Evolutionary conservation across 2,113 vertebrate genomes (phyloP).

Genomic region (Arizona elegans): DNA sequence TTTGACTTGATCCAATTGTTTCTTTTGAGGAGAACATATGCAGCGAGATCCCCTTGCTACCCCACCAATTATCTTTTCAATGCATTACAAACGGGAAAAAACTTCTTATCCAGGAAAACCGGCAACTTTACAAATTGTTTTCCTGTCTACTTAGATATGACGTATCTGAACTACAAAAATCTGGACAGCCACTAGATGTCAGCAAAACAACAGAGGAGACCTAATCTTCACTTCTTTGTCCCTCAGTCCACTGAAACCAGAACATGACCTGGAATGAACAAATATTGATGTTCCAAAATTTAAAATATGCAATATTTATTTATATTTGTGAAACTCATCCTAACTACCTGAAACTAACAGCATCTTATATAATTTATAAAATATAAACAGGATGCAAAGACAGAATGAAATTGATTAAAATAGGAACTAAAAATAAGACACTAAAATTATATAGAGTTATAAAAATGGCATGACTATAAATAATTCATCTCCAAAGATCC

Average conservation of each 20-base stretch:
- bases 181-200: background rate
- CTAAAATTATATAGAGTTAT: background rate
- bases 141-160: background rate
- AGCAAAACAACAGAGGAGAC: background rate
- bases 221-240: background rate
- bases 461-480: background rate
- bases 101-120: background rate
- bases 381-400: background rate
- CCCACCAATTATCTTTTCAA: background rate
- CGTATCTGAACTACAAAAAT: background rate
- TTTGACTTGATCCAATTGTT: slow-evolving; percentile 39
- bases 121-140: slow-evolving; percentile 31
- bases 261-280: background rate
- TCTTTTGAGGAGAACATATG: slow-evolving; percentile 43
- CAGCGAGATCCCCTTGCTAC: slow-evolving; percentile 11
- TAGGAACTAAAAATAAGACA: background rate
- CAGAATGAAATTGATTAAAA: background rate
- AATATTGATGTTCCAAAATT: background rate
- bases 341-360: background rate
- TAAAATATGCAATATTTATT: background rate
- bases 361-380: background rate
- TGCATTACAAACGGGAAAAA: background rate
- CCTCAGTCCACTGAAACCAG: background rate
- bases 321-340: background rate
- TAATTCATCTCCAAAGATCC: background rate